Evolutionary conservation across 2,113 vertebrate genomes (phyloP).

Genomic region (Corythornis cristatus): DNA sequence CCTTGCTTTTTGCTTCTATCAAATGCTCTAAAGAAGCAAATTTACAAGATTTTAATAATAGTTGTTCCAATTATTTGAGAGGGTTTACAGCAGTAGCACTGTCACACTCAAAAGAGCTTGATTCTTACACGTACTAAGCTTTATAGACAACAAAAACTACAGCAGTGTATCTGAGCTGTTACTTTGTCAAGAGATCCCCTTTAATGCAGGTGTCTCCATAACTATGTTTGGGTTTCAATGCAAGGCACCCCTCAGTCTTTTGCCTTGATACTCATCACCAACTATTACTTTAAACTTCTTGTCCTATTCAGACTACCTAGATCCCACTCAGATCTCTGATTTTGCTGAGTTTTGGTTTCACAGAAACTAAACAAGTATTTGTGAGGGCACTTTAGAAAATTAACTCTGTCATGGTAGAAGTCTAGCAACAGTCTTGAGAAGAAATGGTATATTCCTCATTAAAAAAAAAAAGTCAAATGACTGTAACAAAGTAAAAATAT

Average conservation of each 20-base stretch:
- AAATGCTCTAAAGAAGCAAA: not conserved
- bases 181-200: not conserved
- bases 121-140: not conserved
- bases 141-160: not conserved
- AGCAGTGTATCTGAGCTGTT: not conserved
- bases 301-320: not conserved
- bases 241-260: not conserved
- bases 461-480: not conserved
- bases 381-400: not conserved
- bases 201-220: not conserved
- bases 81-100: not conserved
- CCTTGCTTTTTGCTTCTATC: not conserved
- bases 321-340: not conserved
- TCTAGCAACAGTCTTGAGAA: not conserved
- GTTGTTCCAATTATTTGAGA: not conserved
- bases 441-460: not conserved
- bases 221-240: not conserved
- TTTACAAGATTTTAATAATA: not conserved
- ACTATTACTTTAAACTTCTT: not conserved
- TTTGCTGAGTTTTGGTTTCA: not conserved
- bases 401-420: not conserved
- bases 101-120: not conserved
- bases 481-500: fast-evolving
- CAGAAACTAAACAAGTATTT: not conserved
- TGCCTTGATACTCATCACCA: not conserved